These are phyloP conservation scores for Tamias sibiricus DNA, from an alignment of 2,113 vertebrate genomes.

Conservation along the genomic window DNA sequence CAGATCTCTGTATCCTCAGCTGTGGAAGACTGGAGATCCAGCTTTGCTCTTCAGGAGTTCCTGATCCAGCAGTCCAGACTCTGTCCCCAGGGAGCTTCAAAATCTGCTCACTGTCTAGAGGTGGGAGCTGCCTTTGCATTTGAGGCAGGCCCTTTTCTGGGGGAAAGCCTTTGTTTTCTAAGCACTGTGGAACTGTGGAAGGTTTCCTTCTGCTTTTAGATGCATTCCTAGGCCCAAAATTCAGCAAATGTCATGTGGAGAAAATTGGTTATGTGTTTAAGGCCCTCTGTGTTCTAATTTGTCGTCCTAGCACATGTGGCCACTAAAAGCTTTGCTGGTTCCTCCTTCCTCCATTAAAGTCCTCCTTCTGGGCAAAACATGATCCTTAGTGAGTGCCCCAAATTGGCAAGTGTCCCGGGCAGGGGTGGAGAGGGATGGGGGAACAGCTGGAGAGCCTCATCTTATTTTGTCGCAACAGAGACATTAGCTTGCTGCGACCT, in stretches of 20 bases:
- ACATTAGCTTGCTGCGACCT: background rate
- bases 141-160: background rate
- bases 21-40: background rate
- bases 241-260: background rate
- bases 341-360: constrained; percentile 22
- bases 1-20: background rate
- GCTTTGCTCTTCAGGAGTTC: background rate
- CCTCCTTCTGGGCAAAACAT: constrained; percentile 14
- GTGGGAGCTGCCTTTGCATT: background rate
- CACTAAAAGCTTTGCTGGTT: constrained; percentile 15
- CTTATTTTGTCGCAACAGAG: background rate
- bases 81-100: background rate
- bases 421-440: background rate
- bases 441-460: background rate
- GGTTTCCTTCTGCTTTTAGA: background rate
- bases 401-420: background rate
- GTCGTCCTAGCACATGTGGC: background rate
- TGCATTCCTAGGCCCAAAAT: background rate
- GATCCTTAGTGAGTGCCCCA: background rate
- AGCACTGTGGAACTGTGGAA: background rate
- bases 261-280: background rate
- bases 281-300: background rate
- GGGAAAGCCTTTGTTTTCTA: background rate
- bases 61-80: background rate
- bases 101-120: background rate